phyloP scores from a whole-genome alignment of 2,888 invertebrate species.

The Gari tellinella region DNA sequence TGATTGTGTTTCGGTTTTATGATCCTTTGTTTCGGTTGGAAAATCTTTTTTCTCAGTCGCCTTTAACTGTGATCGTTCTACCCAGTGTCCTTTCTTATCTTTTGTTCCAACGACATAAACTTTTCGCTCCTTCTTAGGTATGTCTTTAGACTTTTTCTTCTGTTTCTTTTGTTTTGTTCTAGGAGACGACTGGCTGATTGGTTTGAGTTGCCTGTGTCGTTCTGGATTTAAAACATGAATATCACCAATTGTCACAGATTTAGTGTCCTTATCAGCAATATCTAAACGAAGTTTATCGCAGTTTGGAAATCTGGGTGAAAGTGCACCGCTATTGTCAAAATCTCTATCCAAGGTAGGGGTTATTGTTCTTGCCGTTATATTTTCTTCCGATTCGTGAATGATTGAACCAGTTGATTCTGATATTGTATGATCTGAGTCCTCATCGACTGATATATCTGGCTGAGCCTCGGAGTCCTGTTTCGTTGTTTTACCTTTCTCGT shows the following conservation, averaged over 20 bases:
- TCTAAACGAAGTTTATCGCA: neutral
- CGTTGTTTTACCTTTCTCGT: conserved; percentile 10
- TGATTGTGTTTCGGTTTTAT: neutral
- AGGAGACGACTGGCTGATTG: conserved; percentile 27
- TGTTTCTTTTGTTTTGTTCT: conserved; percentile 5
- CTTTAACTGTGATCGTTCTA: neutral
- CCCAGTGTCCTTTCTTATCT: conserved; percentile 32
- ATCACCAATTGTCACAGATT: conserved; percentile 17
- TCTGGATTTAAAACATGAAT: conserved; percentile 14
- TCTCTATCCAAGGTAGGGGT: conserved; percentile 15
- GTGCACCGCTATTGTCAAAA: neutral
- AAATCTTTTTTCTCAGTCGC: neutral
- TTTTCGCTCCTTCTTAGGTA: neutral
- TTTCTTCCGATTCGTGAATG: conserved; percentile 9
- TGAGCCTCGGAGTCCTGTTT: neutral
- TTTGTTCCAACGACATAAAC: conserved; percentile 40
- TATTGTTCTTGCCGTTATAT: conserved; percentile 9
- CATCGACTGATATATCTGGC: neutral
- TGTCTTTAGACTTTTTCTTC: neutral
- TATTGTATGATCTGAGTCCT: conserved; percentile 21
- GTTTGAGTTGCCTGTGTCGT: conserved; percentile 16
- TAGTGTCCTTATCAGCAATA: neutral
- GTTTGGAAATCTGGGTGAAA: too few species aligned
- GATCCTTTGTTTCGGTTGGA: neutral
- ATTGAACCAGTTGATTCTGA: conserved; percentile 4